Evolutionary conservation across 2,113 vertebrate genomes (phyloP), one percentile per base, ranked within the genome.

Genomic region (Prionailurus viverrinus): DNA sequence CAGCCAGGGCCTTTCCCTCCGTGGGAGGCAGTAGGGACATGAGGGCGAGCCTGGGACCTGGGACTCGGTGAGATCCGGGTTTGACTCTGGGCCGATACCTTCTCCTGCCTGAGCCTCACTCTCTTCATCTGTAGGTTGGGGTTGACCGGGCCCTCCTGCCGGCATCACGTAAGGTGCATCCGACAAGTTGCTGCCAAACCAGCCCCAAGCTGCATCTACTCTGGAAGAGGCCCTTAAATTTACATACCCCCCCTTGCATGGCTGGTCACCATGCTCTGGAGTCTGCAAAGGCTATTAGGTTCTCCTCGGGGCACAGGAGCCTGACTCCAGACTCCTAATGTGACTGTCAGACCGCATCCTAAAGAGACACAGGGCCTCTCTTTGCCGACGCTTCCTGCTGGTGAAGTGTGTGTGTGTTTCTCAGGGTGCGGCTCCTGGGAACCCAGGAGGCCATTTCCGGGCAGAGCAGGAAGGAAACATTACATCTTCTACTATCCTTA

Each of bases 401-500:
- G 3, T 16, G 10, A 13, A 27, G 68, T 55, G 6, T 13, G 25
- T 12, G 1, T 2, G 5, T 1, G 8, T 69, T 6, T 3, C 71
- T 65, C 53, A 31, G 16, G 25, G 11, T 4, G 19, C 68, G 61
- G 51, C 48, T 41, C 73, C 16, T 0, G 4, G 36, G 9, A 63
- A n/a, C 23, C 63, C 13, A 66, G 36, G 12, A 2, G 0, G 0
- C 7, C 7, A 4, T 45, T 25, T 74, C 66, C 10, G 48, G 36
- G 69, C n/a, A 55, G 63, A 92, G 18, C 4, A 0, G 31, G 8
- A 4, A 1, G 0, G 21, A 6, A 63, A 66, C 4, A 1, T 5
- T 5, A 5, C n/a, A 5, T 31, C 33, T 4, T 0, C 5, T 13
- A 29, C 10, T 18, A 0, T 13, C 19, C 13, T 41, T 31, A 69